These are phyloP conservation scores for Limosa lapponica DNA, from an alignment of 2,797 vertebrate genomes.

Conservation along the genomic window DNA sequence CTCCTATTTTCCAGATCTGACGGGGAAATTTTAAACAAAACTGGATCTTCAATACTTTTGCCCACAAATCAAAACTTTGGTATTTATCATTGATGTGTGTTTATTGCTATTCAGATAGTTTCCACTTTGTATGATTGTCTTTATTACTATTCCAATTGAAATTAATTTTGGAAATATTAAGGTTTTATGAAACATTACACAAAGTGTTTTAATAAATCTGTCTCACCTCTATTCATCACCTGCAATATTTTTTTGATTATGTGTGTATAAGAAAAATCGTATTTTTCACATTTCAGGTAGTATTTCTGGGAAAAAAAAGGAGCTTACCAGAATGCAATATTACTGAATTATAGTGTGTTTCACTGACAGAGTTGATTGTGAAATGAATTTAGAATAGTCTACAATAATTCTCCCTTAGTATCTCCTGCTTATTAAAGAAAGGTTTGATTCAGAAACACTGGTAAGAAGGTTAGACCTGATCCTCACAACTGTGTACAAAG, in stretches of 20 bases:
- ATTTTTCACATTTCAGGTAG: neutral
- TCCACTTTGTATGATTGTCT: neutral
- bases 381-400: constrained; percentile 8
- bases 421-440: neutral
- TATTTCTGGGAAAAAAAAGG: neutral
- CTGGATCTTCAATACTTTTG: neutral
- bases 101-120: neutral
- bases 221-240: neutral
- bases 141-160: constrained; percentile 4
- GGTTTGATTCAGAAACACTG: neutral
- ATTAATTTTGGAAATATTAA: neutral
- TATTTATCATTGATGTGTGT: neutral
- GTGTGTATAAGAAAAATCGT: neutral
- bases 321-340: constrained; percentile 10
- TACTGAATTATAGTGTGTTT: constrained; percentile 18
- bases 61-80: neutral
- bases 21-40: neutral
- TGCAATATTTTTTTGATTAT: constrained; percentile 16
- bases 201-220: constrained; percentile 4
- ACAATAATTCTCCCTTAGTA: neutral
- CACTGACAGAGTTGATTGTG: neutral
- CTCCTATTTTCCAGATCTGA: neutral
- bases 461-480: neutral
- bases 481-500: neutral
- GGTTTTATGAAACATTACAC: neutral